These are phyloP conservation scores for Sebastes trivittatus DNA, from an alignment of 2,797 vertebrate genomes.

Conservation along the genomic window DNA sequence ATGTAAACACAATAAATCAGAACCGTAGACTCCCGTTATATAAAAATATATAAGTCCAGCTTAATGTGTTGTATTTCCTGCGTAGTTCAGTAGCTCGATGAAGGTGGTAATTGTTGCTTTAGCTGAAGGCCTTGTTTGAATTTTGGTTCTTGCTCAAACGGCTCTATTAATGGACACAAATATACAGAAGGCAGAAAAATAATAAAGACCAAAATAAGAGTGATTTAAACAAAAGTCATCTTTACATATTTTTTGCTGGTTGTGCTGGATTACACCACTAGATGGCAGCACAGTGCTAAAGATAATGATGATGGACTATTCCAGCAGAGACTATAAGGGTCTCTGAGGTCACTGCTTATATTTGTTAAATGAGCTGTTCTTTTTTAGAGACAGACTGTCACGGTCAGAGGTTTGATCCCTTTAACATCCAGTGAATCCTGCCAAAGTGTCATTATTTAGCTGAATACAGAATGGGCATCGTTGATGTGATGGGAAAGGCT, in stretches of 20 bases:
- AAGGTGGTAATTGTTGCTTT: background rate
- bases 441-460: background rate
- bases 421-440: background rate
- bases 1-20: background rate
- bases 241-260: background rate
- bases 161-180: background rate
- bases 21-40: background rate
- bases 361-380: background rate
- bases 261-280: constrained; percentile 18
- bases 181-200: background rate
- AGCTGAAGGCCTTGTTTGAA: background rate
- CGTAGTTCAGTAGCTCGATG: background rate
- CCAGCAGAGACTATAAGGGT: background rate
- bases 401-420: background rate
- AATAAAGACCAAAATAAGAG: background rate
- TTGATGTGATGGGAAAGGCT: background rate
- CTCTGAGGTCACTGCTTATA: background rate
- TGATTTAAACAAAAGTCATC: background rate
- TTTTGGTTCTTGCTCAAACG: background rate
- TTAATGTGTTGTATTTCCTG: background rate
- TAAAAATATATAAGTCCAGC: background rate
- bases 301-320: background rate
- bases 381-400: background rate
- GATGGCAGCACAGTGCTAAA: constrained; percentile 46
- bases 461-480: background rate